phyloP scores from a whole-genome alignment of 2,797 vertebrate species.

The Podarcis siculus region DNA sequence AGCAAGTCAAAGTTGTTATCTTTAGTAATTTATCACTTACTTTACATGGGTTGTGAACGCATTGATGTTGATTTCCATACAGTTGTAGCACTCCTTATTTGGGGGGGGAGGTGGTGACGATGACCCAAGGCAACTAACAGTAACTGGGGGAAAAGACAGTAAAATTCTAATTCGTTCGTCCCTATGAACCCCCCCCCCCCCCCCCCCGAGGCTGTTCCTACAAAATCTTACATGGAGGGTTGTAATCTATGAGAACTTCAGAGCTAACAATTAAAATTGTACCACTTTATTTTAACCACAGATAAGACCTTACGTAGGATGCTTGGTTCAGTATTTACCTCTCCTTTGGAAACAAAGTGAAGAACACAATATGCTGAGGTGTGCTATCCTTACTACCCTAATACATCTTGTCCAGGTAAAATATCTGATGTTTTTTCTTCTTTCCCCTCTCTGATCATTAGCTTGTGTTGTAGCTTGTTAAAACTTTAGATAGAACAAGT shows the following conservation, averaged over 20 bases:
- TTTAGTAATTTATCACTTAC: not conserved
- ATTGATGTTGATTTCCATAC: not conserved
- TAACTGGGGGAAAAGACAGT: not conserved
- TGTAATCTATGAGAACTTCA: not conserved
- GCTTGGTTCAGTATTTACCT: slow-evolving; percentile 95
- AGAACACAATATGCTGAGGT: slow-evolving; percentile 98
- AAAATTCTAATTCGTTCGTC: not conserved
- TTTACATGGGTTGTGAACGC: not conserved
- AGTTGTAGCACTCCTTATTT: not conserved
- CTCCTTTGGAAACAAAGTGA: slow-evolving; percentile 98
- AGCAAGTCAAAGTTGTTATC: not conserved
- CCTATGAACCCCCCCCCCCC: not conserved
- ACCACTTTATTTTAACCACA: slow-evolving; percentile 63
- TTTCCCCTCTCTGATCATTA: not conserved
- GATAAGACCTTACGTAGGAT: slow-evolving; percentile 93
- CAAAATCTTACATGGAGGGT: slow-evolving; percentile 15
- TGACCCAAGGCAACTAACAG: not conserved
- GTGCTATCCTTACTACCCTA: slow-evolving; percentile 95
- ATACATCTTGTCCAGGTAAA: slow-evolving; percentile 94
- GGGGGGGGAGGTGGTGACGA: not conserved
- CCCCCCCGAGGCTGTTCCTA: not conserved
- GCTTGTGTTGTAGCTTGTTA: not conserved
- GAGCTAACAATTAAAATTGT: slow-evolving; percentile 25
- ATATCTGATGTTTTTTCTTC: not conserved
- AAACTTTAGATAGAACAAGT: not conserved